Percentiles rank a stretch among this genome's conserved stretches.
These are phyloP conservation scores for Picathartes gymnocephalus DNA, from an alignment of 2,113 vertebrate species.

Conservation along the genomic window DNA sequence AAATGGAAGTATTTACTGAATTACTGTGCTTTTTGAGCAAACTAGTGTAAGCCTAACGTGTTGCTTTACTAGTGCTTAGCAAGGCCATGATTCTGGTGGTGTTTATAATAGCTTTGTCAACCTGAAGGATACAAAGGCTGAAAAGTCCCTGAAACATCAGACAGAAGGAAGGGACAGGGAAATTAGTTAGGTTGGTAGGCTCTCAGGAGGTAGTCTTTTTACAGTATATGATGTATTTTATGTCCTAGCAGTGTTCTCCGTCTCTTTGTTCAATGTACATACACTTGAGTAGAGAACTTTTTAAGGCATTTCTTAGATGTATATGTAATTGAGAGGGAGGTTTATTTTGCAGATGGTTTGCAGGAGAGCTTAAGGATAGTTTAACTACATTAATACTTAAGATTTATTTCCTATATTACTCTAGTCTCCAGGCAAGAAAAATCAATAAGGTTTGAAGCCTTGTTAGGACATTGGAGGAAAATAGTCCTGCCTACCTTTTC, in stretches of 20 bases:
- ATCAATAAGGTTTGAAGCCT: background rate
- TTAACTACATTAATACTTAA: background rate
- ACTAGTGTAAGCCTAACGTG: background rate
- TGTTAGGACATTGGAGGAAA: background rate
- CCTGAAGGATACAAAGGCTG: background rate
- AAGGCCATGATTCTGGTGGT: background rate
- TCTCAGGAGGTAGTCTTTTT: background rate
- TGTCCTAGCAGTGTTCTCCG: background rate
- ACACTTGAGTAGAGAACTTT: background rate
- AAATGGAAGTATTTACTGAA: background rate
- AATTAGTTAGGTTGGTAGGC: background rate
- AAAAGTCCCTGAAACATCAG: background rate
- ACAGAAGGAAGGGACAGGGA: background rate
- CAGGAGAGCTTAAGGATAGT: background rate
- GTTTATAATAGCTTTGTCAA: background rate
- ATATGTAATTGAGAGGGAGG: background rate
- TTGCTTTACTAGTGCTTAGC: background rate
- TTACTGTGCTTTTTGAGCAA: background rate
- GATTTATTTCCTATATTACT: background rate
- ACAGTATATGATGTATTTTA: background rate
- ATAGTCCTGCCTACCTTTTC: background rate
- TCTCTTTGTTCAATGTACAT: background rate
- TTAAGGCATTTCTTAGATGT: background rate
- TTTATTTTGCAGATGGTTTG: background rate
- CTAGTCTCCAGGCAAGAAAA: background rate